Conservation (phyloP, 2,113 vertebrate genomes). For the Semnornis frantzii region DNA sequence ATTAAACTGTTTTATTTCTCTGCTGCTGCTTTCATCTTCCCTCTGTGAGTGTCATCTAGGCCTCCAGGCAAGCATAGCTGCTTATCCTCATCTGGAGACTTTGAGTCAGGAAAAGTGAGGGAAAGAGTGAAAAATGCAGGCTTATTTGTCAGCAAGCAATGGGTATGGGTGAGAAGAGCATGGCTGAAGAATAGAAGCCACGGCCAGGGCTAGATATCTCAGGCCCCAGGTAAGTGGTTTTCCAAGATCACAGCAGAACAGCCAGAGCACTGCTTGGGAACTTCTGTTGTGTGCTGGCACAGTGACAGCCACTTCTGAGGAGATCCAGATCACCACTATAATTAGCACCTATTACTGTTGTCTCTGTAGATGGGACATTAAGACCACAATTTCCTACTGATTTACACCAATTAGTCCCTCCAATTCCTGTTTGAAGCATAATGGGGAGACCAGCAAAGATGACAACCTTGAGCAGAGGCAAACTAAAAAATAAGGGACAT, state of each 20-base stretch:
- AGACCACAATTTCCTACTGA: background rate
- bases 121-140: background rate
- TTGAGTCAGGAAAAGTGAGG: background rate
- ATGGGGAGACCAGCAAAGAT: background rate
- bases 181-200: background rate
- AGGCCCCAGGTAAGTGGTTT: background rate
- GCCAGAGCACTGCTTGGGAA: background rate
- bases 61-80: conserved; percentile 10
- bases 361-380: background rate
- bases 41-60: background rate
- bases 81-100: background rate
- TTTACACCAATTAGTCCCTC: background rate
- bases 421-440: background rate
- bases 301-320: background rate
- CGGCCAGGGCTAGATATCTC: background rate
- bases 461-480: background rate
- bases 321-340: background rate
- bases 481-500: background rate
- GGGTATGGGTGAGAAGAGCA: background rate
- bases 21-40: conserved; percentile 53
- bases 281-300: background rate
- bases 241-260: background rate
- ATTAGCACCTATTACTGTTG: background rate
- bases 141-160: background rate
- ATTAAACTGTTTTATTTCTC: conserved; percentile 54